Conservation (phyloP, 2,113 vertebrate genomes). For the Chascanopsetta lugubris region DNA sequence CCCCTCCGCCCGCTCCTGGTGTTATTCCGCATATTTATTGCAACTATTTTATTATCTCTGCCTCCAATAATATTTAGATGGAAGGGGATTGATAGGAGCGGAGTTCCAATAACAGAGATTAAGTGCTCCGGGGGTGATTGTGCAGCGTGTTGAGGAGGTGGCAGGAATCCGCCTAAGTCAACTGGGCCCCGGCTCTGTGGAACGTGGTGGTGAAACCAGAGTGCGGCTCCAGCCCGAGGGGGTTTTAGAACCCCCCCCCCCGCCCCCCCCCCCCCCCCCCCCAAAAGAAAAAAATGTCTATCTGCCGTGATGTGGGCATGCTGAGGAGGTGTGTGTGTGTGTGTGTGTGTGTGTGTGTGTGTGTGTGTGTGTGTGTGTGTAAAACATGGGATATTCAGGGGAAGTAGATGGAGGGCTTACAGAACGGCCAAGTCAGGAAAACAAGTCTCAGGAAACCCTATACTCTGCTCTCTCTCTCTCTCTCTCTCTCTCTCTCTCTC, state of each 20-base stretch:
- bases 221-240: constrained; percentile 65
- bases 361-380: constrained; percentile 30
- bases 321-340: constrained; percentile 44
- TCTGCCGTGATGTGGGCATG: constrained; percentile 72
- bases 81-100: constrained; percentile 69
- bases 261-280: too few species aligned
- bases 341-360: constrained; percentile 33
- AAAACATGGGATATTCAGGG: constrained; percentile 20
- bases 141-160: constrained; percentile 58
- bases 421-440: constrained; percentile 75
- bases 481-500: constrained; percentile 61
- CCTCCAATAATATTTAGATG: constrained; percentile 79
- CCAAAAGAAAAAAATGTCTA: constrained; percentile 64
- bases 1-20: constrained; percentile 46
- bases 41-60: constrained; percentile 77
- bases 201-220: constrained; percentile 75
- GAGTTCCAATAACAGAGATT: constrained; percentile 80
- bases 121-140: constrained; percentile 70
- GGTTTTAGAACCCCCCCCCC: constrained; percentile 71
- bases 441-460: constrained; percentile 76
- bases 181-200: constrained; percentile 64
- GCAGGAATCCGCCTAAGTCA: constrained; percentile 76
- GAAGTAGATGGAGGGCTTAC: constrained; percentile 71
- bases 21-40: constrained; percentile 73
- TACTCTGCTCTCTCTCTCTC: constrained; percentile 66